These are phyloP conservation scores for Polylopha cassiicola DNA, from an alignment of 2,888 invertebrate species.

Conservation along the genomic window DNA sequence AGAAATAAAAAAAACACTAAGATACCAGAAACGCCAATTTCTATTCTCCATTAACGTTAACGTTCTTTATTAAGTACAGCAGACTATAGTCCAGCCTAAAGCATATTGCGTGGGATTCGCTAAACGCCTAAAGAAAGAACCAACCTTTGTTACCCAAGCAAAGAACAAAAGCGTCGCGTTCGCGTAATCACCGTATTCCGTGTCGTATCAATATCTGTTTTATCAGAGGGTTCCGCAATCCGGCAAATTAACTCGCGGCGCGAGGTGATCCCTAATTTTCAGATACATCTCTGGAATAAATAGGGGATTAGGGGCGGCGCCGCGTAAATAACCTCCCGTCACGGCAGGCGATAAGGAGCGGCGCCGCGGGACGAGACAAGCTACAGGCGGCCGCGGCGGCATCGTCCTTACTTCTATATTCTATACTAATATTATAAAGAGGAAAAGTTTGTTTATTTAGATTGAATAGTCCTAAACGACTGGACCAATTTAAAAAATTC, in stretches of 20 bases:
- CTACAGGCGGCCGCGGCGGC: slow-evolving; percentile 21
- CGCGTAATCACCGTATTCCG: slow-evolving; percentile 42
- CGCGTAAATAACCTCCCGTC: slow-evolving; percentile 73
- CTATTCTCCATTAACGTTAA: no score
- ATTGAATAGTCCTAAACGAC: no score
- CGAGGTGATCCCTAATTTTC: slow-evolving; percentile 76
- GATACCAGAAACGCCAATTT: no score
- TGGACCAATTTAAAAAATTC: no score
- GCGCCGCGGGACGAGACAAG: no score
- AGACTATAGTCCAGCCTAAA: no score
- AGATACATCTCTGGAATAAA: slow-evolving; percentile 76
- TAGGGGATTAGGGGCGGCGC: slow-evolving; percentile 73
- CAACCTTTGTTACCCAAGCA: slow-evolving; percentile 34
- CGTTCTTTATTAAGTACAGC: no score
- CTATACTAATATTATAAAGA: no score
- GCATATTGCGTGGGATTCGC: no score
- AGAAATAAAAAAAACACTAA: no score
- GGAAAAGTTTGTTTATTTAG: no score
- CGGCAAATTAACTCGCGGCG: slow-evolving; percentile 65
- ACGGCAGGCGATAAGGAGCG: slow-evolving; percentile 64
- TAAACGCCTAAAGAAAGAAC: slow-evolving; percentile 34
- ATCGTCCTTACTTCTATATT: slow-evolving; percentile 27
- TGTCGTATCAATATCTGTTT: slow-evolving; percentile 43
- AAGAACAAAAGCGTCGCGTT: slow-evolving; percentile 32
- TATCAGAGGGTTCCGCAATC: slow-evolving; percentile 39